phyloP scores from a whole-genome alignment of 35 echinoderm and acorn worm genomes.

The Eucidaris tribuloides region DNA sequence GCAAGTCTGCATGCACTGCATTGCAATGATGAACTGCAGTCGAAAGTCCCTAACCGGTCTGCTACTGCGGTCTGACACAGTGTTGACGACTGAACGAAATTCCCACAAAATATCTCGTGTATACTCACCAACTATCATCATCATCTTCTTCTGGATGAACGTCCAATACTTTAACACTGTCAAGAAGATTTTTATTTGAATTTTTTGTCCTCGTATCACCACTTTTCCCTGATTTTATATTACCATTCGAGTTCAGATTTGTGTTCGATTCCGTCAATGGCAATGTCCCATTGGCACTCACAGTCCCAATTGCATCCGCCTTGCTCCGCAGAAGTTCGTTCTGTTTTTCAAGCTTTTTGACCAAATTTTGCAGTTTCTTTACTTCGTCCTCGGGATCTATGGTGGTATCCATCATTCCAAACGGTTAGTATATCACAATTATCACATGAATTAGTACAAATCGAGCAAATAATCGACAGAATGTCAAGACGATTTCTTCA shows the following conservation, averaged over 20 bases:
- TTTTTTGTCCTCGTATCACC: conserved; percentile 13
- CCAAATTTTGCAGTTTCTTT: conserved; percentile 95
- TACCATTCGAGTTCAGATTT: conserved; percentile 4
- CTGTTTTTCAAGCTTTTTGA: conserved; percentile 96
- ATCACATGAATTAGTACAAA: too few species aligned
- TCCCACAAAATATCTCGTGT: too few species aligned
- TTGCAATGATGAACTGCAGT: too few species aligned
- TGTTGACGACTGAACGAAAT: too few species aligned
- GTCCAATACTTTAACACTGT: conserved; percentile 55
- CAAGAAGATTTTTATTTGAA: conserved; percentile 43
- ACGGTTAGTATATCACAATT: too few species aligned
- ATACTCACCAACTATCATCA: conserved; percentile 68
- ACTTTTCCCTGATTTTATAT: conserved; percentile 20
- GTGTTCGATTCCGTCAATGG: conserved; percentile 11
- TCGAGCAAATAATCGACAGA: too few species aligned
- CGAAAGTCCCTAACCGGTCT: too few species aligned
- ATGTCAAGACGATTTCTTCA: too few species aligned
- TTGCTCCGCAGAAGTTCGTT: conserved; percentile 95
- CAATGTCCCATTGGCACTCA: background rate
- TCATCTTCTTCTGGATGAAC: conserved; percentile 35
- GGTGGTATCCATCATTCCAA: conserved; percentile 29
- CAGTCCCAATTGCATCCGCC: conserved; percentile 70
- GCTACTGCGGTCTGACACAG: too few species aligned
- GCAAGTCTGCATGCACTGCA: too few species aligned
- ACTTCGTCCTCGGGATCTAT: conserved; percentile 75